Evolutionary conservation across 2,888 invertebrate genomes (phyloP).

Genomic region (Dicranocentrus wangi): DNA sequence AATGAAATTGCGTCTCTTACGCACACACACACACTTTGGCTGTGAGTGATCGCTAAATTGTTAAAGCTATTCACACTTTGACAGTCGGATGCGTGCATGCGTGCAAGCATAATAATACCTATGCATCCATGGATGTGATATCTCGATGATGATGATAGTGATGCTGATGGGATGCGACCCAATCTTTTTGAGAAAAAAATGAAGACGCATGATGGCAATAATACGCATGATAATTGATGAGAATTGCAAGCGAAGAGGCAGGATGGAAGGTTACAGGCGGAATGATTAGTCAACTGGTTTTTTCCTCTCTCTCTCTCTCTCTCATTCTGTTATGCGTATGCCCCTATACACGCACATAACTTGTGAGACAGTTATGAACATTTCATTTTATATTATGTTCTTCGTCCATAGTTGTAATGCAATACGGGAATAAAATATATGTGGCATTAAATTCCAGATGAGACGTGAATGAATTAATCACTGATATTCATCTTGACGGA

Average conservation of each 20-base stretch:
- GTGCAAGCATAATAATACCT: conserved; percentile 24
- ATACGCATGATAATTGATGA: conserved; percentile 52
- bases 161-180: neutral
- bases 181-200: neutral
- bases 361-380: too few relatives aligned
- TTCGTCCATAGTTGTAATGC: too few relatives aligned
- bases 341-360: too few relatives aligned
- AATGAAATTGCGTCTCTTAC: conserved; percentile 17
- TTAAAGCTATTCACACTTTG: conserved; percentile 55
- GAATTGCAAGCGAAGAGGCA: conserved; percentile 42
- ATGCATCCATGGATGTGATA: too few relatives aligned
- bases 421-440: conserved; percentile 23
- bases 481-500: conserved; percentile 42
- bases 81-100: conserved; percentile 49
- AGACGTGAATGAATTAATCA: conserved; percentile 57
- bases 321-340: neutral
- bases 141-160: too few relatives aligned
- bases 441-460: conserved; percentile 37
- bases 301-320: neutral
- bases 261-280: conserved; percentile 34
- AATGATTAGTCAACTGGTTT: conserved; percentile 54
- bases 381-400: too few relatives aligned
- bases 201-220: conserved; percentile 26
- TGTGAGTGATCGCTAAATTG: conserved; percentile 56
- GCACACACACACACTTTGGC: too few relatives aligned